Conservation (phyloP, 2,113 vertebrate species). For the Panthera tigris region DNA sequence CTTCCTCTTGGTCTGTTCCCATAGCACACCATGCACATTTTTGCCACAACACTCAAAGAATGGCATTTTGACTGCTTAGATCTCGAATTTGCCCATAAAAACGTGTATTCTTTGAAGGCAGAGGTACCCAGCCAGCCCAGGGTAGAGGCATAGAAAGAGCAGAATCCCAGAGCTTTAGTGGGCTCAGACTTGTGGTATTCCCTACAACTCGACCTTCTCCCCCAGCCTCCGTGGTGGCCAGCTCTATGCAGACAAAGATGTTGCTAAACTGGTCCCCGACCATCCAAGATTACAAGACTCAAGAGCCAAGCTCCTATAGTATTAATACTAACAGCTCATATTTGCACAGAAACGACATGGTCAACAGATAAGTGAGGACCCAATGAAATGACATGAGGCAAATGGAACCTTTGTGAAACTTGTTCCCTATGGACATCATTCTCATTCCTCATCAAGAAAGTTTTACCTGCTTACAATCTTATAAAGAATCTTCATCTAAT, state of each 20-base stretch:
- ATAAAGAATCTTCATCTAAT: background rate
- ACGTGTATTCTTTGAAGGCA: background rate
- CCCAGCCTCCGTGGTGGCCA: background rate
- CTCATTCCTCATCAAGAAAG: background rate
- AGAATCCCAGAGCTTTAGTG: background rate
- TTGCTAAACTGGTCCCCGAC: background rate
- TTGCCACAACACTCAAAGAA: background rate
- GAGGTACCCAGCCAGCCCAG: background rate
- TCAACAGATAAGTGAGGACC: background rate
- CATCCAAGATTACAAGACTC: background rate
- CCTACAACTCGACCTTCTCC: background rate
- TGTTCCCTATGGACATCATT: background rate
- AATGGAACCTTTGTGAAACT: background rate
- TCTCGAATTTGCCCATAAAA: background rate
- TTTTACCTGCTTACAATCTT: background rate
- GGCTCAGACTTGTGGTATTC: background rate
- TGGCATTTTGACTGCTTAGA: background rate
- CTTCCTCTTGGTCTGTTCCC: background rate
- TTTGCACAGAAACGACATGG: background rate
- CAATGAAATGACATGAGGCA: background rate
- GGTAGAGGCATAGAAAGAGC: background rate
- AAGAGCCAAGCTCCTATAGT: background rate
- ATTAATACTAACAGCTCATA: background rate
- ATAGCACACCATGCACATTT: background rate
- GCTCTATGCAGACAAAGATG: background rate